Evolutionary conservation across 2,797 vertebrate species (phyloP).

Genomic region (Spondyliosoma cantharus): DNA sequence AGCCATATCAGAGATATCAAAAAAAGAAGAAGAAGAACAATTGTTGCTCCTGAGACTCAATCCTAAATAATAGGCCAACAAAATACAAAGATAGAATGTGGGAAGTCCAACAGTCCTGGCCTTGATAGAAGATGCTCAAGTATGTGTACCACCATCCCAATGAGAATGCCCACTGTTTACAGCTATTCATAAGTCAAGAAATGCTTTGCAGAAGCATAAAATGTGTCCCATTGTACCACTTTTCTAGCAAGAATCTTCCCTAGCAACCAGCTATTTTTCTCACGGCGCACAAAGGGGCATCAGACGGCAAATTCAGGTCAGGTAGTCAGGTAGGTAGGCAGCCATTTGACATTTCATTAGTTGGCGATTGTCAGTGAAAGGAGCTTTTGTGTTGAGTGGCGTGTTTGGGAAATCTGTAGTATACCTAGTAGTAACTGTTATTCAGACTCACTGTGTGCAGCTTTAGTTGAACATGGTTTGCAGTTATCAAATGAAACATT

Average conservation of each 20-base stretch:
- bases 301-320: slow-evolving; percentile 61
- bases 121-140: background rate
- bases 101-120: background rate
- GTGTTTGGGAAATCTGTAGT: slow-evolving; percentile 38
- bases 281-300: slow-evolving; percentile 44
- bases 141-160: background rate
- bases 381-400: slow-evolving; percentile 40
- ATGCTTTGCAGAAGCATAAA: slow-evolving; percentile 6
- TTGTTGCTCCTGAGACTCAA: background rate
- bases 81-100: background rate
- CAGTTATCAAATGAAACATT: slow-evolving; percentile 14
- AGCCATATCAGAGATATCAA: background rate
- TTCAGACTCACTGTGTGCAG: slow-evolving; percentile 17
- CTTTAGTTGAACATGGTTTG: slow-evolving; percentile 12
- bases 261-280: slow-evolving; percentile 46
- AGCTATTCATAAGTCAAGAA: background rate
- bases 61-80: background rate
- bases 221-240: background rate
- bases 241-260: slow-evolving; percentile 15
- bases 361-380: slow-evolving; percentile 51
- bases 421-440: slow-evolving; percentile 26
- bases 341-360: slow-evolving; percentile 60
- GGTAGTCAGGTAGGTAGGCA: slow-evolving; percentile 41
- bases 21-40: background rate
- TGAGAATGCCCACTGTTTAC: background rate